Conservation (phyloP, 2,888 invertebrate genomes). For the Lingula anatina region DNA sequence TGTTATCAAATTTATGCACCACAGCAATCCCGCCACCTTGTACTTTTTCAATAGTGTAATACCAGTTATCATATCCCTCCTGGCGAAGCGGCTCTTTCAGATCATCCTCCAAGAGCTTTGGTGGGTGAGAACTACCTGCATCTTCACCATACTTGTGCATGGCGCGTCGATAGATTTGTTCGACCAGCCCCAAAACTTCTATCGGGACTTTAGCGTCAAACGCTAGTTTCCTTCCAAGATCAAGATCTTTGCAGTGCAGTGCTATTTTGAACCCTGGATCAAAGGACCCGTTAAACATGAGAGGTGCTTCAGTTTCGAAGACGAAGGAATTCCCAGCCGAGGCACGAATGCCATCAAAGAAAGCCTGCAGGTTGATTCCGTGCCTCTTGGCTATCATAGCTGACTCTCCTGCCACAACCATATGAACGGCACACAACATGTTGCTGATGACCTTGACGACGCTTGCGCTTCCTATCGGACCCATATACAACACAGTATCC, state of each 20-base stretch:
- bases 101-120: neutral
- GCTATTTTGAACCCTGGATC: conserved; percentile 1
- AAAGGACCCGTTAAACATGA: conserved; percentile 1
- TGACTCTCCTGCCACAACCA: neutral
- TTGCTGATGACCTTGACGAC: conserved; percentile 1
- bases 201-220: no score
- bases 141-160: conserved; percentile 1
- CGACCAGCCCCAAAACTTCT: neutral
- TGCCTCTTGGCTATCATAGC: neutral
- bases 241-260: neutral
- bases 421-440: neutral
- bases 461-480: neutral
- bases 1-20: neutral
- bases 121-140: neutral
- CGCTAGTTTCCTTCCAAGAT: neutral
- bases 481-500: conserved; percentile 1
- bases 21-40: conserved; percentile 1
- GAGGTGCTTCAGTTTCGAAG: conserved; percentile 2
- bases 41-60: conserved; percentile 1
- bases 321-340: conserved; percentile 2
- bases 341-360: conserved; percentile 4
- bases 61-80: conserved; percentile 1
- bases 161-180: conserved; percentile 1
- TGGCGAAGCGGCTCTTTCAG: neutral
- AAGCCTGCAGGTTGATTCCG: conserved; percentile 2